Base-by-base conservation (phyloP, 2,888 invertebrate genomes). In the Silvanus unidentatus region DNA sequence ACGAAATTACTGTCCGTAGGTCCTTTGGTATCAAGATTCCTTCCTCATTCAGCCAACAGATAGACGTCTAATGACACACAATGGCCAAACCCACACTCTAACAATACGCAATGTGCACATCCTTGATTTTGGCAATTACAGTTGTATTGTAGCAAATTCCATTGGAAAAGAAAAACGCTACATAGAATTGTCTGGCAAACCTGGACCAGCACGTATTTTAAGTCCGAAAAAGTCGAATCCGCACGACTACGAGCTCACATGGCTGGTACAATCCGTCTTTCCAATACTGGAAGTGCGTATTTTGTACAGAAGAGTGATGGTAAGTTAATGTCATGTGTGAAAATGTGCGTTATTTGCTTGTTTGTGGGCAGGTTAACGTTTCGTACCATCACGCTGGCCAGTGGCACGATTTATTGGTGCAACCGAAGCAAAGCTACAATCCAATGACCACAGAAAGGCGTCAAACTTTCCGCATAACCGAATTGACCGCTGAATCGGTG, bases 181-280 rank as follows among this genome's bases (percentile, higher is more conserved):
- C 57, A 80, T 81, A 58, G 78, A 79, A 60, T 71, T 81, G 27
- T 77, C 79, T 15, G 81, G 81, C 4, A 74, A 77, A 46, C 82
- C 81, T 1, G 79, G 80, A 5, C 77, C 79, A 28, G 79, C 81
- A 1, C 73, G 76, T 49, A 77, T 81, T 50, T 73, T 77, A 46
- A 79, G 79, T 46, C 75, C 79, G 1, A 75, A 77, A 0, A 73
- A 77, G 55, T 78, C 80, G 15, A 73, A 75, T 46, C 72, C 77
- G 39, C 77, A 78, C 64, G 75, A 77, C 46, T 82, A 80, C 64
- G 78, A 79, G 55, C 66, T 82, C 36, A 77, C 77, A 11, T 82
- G 81, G 81, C 75, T 74, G 43, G 79, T 81, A 27, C 81, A 82
- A 58, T 80, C 80, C 6, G 80, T 79, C 57, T 78, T 80, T 35